Percentiles rank a stretch among this genome's conserved stretches.
These are phyloP conservation scores for Mastomys coucha DNA, from an alignment of 2,113 vertebrate species.

Conservation along the genomic window DNA sequence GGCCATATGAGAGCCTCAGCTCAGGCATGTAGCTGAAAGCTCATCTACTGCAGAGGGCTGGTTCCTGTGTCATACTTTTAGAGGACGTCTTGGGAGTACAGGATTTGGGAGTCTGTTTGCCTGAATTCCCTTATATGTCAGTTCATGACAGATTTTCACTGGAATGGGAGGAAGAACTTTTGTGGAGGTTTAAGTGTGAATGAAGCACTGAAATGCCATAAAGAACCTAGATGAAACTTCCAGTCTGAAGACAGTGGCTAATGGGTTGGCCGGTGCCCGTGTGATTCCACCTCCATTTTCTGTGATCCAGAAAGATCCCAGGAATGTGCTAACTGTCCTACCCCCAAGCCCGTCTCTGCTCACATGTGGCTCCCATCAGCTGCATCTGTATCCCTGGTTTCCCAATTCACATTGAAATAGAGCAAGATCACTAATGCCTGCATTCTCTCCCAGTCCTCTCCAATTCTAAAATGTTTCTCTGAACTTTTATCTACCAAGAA, in stretches of 20 bases:
- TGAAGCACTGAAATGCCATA: neutral
- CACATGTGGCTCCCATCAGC: accelerated
- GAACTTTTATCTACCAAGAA: neutral
- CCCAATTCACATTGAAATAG: neutral
- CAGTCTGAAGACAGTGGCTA: accelerated
- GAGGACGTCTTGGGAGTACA: neutral
- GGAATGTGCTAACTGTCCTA: neutral
- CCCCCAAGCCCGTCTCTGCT: neutral
- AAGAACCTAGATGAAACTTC: neutral
- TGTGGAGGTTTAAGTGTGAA: slow-evolving; percentile 29
- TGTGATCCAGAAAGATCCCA: neutral
- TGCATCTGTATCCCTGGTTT: neutral
- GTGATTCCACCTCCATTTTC: neutral
- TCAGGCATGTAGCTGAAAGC: too few relatives aligned
- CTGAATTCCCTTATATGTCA: neutral
- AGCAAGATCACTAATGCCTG: too few relatives aligned
- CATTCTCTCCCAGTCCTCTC: neutral
- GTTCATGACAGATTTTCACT: neutral
- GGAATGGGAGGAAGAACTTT: neutral
- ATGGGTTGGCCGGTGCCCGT: neutral
- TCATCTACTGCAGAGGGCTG: neutral
- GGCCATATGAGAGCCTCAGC: neutral
- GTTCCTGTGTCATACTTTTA: neutral
- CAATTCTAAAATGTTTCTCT: neutral
- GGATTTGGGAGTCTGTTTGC: neutral